phyloP scores from a whole-genome alignment of 2,797 vertebrate species.

The Hydrocynus forskahlii region DNA sequence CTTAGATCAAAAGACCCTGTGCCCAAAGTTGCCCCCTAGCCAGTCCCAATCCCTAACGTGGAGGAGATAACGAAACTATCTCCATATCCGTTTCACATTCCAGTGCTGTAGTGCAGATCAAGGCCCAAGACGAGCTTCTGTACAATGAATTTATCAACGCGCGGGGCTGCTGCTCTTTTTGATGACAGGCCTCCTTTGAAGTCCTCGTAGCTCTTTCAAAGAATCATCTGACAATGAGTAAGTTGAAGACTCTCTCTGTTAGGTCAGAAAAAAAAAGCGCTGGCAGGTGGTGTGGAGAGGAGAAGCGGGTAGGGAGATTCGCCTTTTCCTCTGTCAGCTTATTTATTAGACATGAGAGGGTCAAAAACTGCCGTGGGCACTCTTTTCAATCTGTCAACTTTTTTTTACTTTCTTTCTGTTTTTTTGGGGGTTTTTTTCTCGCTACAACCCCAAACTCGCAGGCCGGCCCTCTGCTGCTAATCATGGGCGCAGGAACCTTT shows the following conservation, averaged over 20 bases:
- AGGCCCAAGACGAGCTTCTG: slow-evolving; percentile 54
- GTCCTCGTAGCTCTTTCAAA: slow-evolving; percentile 56
- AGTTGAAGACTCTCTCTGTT: slow-evolving; percentile 53
- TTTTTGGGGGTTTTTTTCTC: not conserved
- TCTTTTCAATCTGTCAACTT: slow-evolving; percentile 51
- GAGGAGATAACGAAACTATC: slow-evolving; percentile 60
- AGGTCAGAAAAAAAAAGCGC: slow-evolving; percentile 52
- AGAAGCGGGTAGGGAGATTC: slow-evolving; percentile 10
- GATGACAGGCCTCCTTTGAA: slow-evolving; percentile 67
- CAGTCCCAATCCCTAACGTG: slow-evolving; percentile 56
- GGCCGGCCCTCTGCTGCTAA: slow-evolving; percentile 1
- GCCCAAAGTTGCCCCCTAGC: slow-evolving; percentile 65
- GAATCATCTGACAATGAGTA: slow-evolving; percentile 60
- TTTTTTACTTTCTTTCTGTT: slow-evolving; percentile 17
- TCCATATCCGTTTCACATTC: slow-evolving; percentile 65
- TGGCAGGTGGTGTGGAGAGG: slow-evolving; percentile 35
- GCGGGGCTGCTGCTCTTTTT: slow-evolving; percentile 48
- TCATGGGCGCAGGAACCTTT: slow-evolving; percentile 45
- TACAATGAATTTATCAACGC: slow-evolving; percentile 61
- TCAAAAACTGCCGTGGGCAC: slow-evolving; percentile 58
- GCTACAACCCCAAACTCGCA: not conserved
- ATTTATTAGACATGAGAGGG: slow-evolving; percentile 63
- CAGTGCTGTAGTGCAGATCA: slow-evolving; percentile 63
- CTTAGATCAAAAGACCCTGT: slow-evolving; percentile 66
- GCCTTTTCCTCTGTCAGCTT: slow-evolving; percentile 51